Conservation (phyloP, 2,113 vertebrate species). For the Sclerurus mexicanus region DNA sequence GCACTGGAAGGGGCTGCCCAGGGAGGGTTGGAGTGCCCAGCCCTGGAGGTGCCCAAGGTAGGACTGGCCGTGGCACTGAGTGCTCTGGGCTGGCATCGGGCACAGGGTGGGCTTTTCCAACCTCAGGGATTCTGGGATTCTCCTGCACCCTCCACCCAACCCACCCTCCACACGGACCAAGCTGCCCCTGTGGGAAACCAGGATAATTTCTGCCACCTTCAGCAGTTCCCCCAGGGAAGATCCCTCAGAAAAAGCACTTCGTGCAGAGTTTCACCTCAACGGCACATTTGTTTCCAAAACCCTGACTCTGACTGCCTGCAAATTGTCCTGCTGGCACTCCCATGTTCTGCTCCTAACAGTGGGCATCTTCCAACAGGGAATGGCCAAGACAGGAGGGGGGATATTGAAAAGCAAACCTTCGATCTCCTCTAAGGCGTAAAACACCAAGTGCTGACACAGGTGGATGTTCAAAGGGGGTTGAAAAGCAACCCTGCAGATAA, state of each 20-base stretch:
- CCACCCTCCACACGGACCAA: background rate
- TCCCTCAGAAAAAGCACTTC: background rate
- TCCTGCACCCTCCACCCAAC: no score
- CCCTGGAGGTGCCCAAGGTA: background rate
- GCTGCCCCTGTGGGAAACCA: background rate
- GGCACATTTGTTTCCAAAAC: background rate
- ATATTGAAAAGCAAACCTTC: background rate
- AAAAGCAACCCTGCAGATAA: background rate
- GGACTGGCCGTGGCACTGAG: background rate
- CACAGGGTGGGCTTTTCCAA: background rate
- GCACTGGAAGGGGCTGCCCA: background rate
- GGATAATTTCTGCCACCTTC: background rate
- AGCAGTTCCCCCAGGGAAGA: background rate
- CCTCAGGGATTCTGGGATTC: background rate
- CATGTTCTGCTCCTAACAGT: accelerated
- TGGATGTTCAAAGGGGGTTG: background rate
- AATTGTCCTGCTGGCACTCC: background rate
- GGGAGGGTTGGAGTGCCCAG: background rate
- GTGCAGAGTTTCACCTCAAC: background rate
- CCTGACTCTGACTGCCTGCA: background rate
- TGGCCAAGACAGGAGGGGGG: background rate
- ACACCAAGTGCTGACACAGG: background rate
- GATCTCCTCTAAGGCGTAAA: background rate
- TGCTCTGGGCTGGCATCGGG: background rate
- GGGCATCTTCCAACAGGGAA: background rate